A percentile compares a stretch with the other conserved stretches of the same genome.
Conservation (phyloP, 1,140 invertebrate genomes). For the Penaeus indicus region DNA sequence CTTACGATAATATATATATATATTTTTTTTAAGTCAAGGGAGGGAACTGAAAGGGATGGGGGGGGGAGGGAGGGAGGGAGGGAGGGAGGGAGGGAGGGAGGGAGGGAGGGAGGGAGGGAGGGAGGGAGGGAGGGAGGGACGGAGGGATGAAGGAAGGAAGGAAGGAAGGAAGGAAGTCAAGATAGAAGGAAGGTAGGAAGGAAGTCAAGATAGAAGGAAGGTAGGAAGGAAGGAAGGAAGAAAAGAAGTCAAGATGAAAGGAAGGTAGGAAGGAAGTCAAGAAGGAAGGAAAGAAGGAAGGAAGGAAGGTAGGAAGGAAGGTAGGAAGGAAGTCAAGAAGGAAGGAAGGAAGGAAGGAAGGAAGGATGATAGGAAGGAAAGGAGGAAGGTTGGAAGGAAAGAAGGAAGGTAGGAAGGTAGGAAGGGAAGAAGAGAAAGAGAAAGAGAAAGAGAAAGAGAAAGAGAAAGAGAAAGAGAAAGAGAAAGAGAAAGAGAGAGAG, state of each 20-base stretch:
- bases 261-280: not conserved
- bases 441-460: not conserved
- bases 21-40: not conserved
- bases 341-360: conserved; percentile 1
- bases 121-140: not conserved
- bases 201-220: not conserved
- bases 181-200: not conserved
- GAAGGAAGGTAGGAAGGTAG: too few species aligned
- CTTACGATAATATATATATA: not conserved
- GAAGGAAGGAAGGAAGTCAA: not conserved
- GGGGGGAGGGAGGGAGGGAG: not conserved
- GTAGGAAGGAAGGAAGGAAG: not conserved
- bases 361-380: not conserved
- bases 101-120: not conserved
- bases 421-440: not conserved
- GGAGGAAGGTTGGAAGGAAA: not conserved
- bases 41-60: not conserved
- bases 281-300: not conserved
- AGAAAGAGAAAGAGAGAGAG: not conserved
- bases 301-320: not conserved
- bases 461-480: not conserved
- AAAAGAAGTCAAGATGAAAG: not conserved
- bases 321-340: not conserved
- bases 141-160: not conserved
- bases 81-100: not conserved